Conservation (phyloP, 2,113 vertebrate species). For the Colaptes auratus region DNA sequence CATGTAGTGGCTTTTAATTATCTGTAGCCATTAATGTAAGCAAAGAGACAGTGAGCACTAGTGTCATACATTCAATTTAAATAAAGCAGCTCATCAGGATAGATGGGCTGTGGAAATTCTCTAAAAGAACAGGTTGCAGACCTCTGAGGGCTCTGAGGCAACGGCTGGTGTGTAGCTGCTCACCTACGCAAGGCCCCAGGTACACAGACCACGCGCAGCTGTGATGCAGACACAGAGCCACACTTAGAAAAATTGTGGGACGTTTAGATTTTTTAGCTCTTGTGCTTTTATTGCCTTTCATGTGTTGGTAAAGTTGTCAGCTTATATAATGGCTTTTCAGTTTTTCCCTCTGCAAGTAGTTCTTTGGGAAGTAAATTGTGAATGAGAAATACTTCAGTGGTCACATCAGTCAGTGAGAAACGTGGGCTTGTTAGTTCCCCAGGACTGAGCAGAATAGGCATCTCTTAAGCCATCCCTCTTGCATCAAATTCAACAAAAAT, state of each 20-base stretch:
- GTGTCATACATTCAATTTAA: background rate
- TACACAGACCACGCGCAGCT: background rate
- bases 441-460: background rate
- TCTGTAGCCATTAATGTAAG: background rate
- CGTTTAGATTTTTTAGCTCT: background rate
- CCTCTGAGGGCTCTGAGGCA: background rate
- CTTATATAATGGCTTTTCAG: background rate
- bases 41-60: background rate
- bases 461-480: background rate
- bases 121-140: background rate
- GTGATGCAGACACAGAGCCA: background rate
- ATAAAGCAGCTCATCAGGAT: background rate
- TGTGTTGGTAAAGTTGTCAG: background rate
- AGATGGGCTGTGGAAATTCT: background rate
- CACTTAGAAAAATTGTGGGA: background rate
- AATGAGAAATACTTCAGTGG: accelerated
- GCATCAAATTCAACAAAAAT: background rate
- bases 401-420: background rate
- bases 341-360: background rate
- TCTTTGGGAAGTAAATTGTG: background rate
- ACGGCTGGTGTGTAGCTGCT: background rate
- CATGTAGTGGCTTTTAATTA: constrained; percentile 5
- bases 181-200: background rate
- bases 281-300: background rate
- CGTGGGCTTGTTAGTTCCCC: background rate